Conservation (phyloP, 2,888 invertebrate species). For the Cantharis rufa region DNA sequence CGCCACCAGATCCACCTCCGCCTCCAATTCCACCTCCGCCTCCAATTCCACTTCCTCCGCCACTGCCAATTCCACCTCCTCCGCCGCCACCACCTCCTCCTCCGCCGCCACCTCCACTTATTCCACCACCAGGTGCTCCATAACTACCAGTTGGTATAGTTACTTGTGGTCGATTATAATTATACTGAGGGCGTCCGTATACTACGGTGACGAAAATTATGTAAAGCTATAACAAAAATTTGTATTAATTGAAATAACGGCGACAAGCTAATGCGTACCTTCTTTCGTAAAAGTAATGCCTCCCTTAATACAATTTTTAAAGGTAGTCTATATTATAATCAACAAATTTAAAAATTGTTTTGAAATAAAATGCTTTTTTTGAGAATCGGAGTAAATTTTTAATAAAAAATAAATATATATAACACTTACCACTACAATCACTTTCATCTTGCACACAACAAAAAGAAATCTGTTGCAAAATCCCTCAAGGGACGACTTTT, state of each 20-base stretch:
- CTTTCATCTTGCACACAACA: conserved; percentile 47
- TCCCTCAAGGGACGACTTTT: conserved; percentile 44
- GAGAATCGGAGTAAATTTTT: not conserved
- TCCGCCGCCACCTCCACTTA: conserved; percentile 23
- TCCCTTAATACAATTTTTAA: not conserved
- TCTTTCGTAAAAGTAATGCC: not conserved
- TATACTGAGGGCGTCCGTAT: conserved; percentile 65
- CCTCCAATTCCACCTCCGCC: conserved; percentile 37
- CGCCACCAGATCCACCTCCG: conserved; percentile 47
- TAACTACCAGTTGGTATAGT: conserved; percentile 52
- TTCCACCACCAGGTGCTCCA: conserved; percentile 50
- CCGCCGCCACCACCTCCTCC: conserved; percentile 24
- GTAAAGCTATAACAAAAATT: conserved; percentile 40
- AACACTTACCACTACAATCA: conserved; percentile 47
- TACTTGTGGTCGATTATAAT: conserved; percentile 60
- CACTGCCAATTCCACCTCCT: conserved; percentile 35
- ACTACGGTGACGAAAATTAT: conserved; percentile 59
- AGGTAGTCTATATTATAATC: not conserved
- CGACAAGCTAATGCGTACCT: not conserved
- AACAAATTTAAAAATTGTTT: not conserved
- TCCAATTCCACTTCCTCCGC: conserved; percentile 27
- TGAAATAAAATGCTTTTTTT: not conserved
- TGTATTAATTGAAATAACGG: not conserved
- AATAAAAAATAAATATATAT: not conserved
- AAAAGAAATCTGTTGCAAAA: conserved; percentile 41